Evolutionary conservation across 2,797 vertebrate genomes (phyloP).

Genomic region (Steatocranus sp.): DNA sequence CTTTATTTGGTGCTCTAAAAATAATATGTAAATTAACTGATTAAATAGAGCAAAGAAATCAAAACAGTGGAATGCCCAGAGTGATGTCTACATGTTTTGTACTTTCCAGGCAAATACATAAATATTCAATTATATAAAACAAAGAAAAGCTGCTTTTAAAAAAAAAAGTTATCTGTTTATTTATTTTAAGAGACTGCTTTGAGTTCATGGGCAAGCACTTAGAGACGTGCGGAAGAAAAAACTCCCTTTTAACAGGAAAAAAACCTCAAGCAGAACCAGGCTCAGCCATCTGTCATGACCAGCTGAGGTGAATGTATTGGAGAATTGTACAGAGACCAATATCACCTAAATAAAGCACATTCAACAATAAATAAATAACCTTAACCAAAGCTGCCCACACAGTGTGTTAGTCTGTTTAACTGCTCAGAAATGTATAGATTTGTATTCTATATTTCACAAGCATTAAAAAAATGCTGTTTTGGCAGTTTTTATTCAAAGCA

Average conservation of each 20-base stretch:
- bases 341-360: background rate
- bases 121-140: background rate
- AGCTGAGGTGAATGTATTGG: background rate
- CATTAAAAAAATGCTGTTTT: background rate
- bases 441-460: background rate
- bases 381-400: background rate
- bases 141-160: background rate
- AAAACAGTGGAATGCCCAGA: background rate
- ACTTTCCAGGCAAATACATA: background rate
- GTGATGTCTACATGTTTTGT: background rate
- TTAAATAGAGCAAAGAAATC: background rate
- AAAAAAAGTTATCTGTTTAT: background rate
- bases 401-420: background rate
- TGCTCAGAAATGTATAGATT: background rate
- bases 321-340: background rate
- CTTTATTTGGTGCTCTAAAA: background rate
- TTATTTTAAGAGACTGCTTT: background rate
- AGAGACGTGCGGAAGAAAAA: background rate
- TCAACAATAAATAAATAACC: background rate
- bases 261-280: background rate
- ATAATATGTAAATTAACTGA: background rate
- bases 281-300: background rate
- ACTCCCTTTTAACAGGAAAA: background rate
- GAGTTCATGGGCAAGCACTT: background rate
- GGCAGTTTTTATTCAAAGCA: fast-evolving